Conservation (phyloP, 2,797 vertebrate species). For the Gouania willdenowi region DNA sequence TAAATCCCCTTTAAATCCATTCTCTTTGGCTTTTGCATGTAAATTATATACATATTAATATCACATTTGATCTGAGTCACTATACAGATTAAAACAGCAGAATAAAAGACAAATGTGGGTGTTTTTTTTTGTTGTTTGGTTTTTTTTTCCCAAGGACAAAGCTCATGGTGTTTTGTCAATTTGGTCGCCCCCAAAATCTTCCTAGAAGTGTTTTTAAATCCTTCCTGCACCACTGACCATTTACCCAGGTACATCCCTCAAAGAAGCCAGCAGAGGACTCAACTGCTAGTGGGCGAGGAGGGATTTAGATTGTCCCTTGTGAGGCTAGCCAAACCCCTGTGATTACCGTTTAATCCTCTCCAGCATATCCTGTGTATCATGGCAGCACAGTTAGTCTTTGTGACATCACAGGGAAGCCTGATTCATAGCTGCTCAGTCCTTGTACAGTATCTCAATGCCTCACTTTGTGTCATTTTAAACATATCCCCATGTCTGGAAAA, state of each 20-base stretch:
- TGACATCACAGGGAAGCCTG: conserved; percentile 45
- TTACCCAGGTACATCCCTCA: conserved; percentile 35
- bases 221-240: conserved; percentile 13
- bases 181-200: conserved; percentile 14
- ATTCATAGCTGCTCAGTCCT: conserved; percentile 32
- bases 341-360: conserved; percentile 71
- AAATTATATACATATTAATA: no score
- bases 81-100: no score
- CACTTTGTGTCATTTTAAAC: conserved; percentile 8
- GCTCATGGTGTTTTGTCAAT: conserved; percentile 12
- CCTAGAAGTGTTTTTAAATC: conserved; percentile 34
- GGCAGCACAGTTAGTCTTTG: conserved; percentile 53
- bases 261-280: conserved; percentile 60
- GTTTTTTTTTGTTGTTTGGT: conserved; percentile 3
- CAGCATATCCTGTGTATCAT: conserved; percentile 68
- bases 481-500: conserved; percentile 11
- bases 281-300: conserved; percentile 30
- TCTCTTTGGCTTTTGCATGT: not conserved
- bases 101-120: no score
- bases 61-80: no score
- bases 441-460: conserved; percentile 20
- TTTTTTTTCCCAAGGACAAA: conserved; percentile 1
- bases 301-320: conserved; percentile 57
- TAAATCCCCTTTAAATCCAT: no score
- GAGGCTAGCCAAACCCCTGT: conserved; percentile 66